Conservation (phyloP, 2,888 invertebrate species). For the Flabesymbios commensalis region DNA sequence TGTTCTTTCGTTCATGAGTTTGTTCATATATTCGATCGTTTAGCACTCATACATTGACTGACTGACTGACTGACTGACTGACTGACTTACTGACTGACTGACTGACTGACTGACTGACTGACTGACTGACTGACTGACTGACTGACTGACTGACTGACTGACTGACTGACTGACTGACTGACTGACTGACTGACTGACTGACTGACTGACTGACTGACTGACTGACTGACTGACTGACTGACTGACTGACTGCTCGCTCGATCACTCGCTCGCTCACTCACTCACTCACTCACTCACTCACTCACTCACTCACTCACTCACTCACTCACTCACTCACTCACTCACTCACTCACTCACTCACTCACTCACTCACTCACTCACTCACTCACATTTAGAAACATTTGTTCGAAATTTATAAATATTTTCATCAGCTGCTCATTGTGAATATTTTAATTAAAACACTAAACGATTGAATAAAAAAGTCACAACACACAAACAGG, state of each 20-base stretch:
- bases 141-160: background rate
- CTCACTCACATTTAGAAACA: conserved; percentile 5
- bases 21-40: too few relatives aligned
- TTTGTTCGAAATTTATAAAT: too few relatives aligned
- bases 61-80: too few relatives aligned
- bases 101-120: too few relatives aligned
- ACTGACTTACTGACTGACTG: too few relatives aligned
- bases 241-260: conserved; percentile 5
- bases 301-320: conserved; percentile 20
- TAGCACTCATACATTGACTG: background rate
- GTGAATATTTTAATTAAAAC: too few relatives aligned
- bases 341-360: conserved; percentile 21
- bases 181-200: background rate
- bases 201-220: background rate
- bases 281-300: conserved; percentile 18
- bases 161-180: background rate
- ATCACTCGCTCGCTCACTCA: conserved; percentile 17
- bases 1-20: too few relatives aligned
- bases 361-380: conserved; percentile 20
- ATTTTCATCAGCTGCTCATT: too few relatives aligned
- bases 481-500: too few relatives aligned
- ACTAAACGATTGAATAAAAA: too few relatives aligned
- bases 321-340: conserved; percentile 23
- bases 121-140: too few relatives aligned
- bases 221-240: too few relatives aligned